A percentile compares a stretch with the other conserved stretches of the same genome.
Evolutionary conservation across 2,113 vertebrate species (phyloP).

Genomic region (Seriola quinqueradiata): DNA sequence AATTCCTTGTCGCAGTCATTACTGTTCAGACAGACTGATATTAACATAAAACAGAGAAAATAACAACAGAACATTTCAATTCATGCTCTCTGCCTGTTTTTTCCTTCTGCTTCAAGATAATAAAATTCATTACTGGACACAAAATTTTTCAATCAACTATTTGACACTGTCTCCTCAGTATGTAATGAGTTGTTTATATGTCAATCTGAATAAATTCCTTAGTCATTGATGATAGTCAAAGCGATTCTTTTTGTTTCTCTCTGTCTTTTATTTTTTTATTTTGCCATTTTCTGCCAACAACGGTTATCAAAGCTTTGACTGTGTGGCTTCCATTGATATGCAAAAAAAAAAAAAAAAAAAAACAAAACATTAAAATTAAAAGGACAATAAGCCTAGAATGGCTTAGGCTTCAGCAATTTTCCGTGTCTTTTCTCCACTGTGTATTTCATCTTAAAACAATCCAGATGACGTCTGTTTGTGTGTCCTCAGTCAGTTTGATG

Average conservation of each 20-base stretch:
- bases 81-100: slow-evolving; percentile 20
- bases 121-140: slow-evolving; percentile 59
- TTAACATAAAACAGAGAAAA: slow-evolving; percentile 58
- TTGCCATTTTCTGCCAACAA: slow-evolving; percentile 1
- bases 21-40: slow-evolving; percentile 53
- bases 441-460: slow-evolving; percentile 51
- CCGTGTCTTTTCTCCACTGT: slow-evolving; percentile 22
- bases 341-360: slow-evolving; percentile 9
- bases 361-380: slow-evolving; percentile 58
- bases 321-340: slow-evolving; percentile 51
- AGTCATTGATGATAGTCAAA: slow-evolving; percentile 46
- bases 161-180: slow-evolving; percentile 37
- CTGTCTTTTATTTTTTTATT: background rate
- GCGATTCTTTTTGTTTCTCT: background rate
- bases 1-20: slow-evolving; percentile 50
- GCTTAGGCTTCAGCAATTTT: slow-evolving; percentile 63
- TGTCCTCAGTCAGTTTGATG: slow-evolving; percentile 57
- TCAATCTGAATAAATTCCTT: slow-evolving; percentile 44
- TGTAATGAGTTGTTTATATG: slow-evolving; percentile 60
- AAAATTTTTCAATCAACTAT: slow-evolving; percentile 20
- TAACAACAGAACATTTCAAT: slow-evolving; percentile 66
- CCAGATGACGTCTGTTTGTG: slow-evolving; percentile 19
- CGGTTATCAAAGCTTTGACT: slow-evolving; percentile 37
- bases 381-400: slow-evolving; percentile 59
- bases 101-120: slow-evolving; percentile 55